Evolutionary conservation across 2,113 vertebrate genomes (phyloP), one percentile per base, ranked within the genome.

Genomic region (Columba livia): DNA sequence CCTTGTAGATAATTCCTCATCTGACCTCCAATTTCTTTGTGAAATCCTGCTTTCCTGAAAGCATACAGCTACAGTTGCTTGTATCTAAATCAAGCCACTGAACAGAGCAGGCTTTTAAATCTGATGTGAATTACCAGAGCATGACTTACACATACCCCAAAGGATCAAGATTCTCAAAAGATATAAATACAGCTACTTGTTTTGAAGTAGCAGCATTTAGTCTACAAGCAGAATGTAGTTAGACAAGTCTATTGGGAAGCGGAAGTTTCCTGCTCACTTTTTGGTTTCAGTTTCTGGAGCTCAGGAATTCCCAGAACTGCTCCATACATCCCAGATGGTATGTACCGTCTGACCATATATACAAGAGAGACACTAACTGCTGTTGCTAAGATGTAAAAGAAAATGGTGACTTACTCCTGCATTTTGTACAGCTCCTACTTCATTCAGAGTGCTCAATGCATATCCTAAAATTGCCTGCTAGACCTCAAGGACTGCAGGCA

Each of bases 1-100:
- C 79, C 51, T 89, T 90, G 80, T 48, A 16, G 53, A n/a, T 92
- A 90, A 92, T 93, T 90, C 61, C 18, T 84, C 53, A 31, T 95
- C 87, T 89, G 72, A 89, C 89, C 85, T 89, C 48, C 56, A 67
- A 92, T 16, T 84, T 78, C 47, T 77, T 4, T 44, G 48, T 75
- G 42, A 88, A 96, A 74, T 77, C 60, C 60, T 65, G 26, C 40
- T 88, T 77, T 79, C 29, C 60, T 83, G n/a, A 47, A 62, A 88
- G 36, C 29, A 1, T 51, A 65, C 29, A 57, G 32, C 28, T 77
- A 29, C 1, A 1, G 23, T 64, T 88, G 20, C 51, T 51, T 23
- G 3, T n/a, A 34, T 9, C 69, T 90, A 51, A 80, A 80, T 58
- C 36, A 79, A 62, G 38, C 17, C 51, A 85, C 26, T 8, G 32